Percentiles rank a stretch among this genome's conserved stretches.
phyloP scores from a whole-genome alignment of 1,140 invertebrate species.

The Agraylea sexmaculata region DNA sequence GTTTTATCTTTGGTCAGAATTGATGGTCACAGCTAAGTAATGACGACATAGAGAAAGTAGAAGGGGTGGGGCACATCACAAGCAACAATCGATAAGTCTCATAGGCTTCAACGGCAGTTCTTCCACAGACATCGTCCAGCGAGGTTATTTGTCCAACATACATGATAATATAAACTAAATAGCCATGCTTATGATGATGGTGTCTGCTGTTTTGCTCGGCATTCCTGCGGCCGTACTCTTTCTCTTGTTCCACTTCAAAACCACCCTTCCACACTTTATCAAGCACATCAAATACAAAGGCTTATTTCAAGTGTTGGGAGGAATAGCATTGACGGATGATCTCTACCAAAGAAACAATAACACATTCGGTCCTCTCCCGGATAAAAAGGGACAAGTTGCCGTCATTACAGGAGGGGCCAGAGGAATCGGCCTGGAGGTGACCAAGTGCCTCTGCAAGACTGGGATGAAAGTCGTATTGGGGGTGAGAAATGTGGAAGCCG shows the following conservation, averaged over 20 bases:
- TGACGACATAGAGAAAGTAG: no score
- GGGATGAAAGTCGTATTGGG: constrained; percentile 79
- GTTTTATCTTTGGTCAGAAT: no score
- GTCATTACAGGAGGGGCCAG: constrained; percentile 79
- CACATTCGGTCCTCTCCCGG: constrained; percentile 29
- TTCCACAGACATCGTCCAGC: constrained; percentile 5
- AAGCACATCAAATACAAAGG: constrained; percentile 29
- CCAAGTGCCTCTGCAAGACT: constrained; percentile 63
- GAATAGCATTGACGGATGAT: constrained; percentile 28
- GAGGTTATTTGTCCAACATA: constrained; percentile 24
- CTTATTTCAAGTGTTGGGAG: constrained; percentile 34
- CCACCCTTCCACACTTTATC: constrained; percentile 29
- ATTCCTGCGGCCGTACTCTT: constrained; percentile 24
- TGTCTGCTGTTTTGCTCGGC: constrained; percentile 24
- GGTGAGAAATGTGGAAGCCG: constrained; percentile 51
- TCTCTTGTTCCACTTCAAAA: constrained; percentile 32
- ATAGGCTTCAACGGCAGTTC: neutral
- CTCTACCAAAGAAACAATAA: constrained; percentile 31
- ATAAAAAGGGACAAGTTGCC: constrained; percentile 50
- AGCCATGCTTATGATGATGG: constrained; percentile 32
- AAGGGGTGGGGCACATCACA: no score
- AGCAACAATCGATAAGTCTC: no score
- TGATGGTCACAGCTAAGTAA: no score
- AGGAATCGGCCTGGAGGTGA: constrained; percentile 75
- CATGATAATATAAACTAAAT: constrained; percentile 13